Percentiles rank a stretch among this genome's conserved stretches.
These are phyloP conservation scores for Polydrusus pterygomalis DNA, from an alignment of 2,888 invertebrate species.

Conservation along the genomic window DNA sequence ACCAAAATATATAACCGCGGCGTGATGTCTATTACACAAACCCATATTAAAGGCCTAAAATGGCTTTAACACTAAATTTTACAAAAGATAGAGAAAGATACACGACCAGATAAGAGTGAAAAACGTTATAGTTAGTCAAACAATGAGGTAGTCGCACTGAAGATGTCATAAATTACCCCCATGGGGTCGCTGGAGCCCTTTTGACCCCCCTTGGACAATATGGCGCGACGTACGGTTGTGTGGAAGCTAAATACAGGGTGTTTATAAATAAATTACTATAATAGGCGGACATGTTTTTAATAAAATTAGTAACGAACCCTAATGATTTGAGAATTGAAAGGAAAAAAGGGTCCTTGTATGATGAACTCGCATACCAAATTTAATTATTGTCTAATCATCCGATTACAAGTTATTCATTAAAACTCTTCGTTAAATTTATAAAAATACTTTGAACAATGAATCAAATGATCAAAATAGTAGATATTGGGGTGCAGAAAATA, in stretches of 20 bases:
- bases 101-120: constrained; percentile 72
- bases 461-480: too few relatives aligned
- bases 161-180: constrained; percentile 71
- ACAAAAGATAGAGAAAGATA: constrained; percentile 71
- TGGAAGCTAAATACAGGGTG: constrained; percentile 43
- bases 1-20: constrained; percentile 38
- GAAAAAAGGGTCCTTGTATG: too few relatives aligned
- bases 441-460: too few relatives aligned
- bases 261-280: constrained; percentile 28
- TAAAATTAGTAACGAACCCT: too few relatives aligned
- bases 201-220: constrained; percentile 54
- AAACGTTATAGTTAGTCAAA: constrained; percentile 72
- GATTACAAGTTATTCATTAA: too few relatives aligned
- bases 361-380: too few relatives aligned
- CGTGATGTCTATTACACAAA: constrained; percentile 42
- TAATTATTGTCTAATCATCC: too few relatives aligned
- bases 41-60: constrained; percentile 59
- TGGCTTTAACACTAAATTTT: constrained; percentile 71
- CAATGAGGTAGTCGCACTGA: constrained; percentile 71
- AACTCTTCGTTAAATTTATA: too few relatives aligned
- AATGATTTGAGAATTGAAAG: too few relatives aligned
- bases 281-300: too few relatives aligned
- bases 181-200: constrained; percentile 57
- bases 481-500: too few relatives aligned
- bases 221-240: constrained; percentile 50